Conservation (phyloP, 2,113 vertebrate species). For the Neolamprologus toae region DNA sequence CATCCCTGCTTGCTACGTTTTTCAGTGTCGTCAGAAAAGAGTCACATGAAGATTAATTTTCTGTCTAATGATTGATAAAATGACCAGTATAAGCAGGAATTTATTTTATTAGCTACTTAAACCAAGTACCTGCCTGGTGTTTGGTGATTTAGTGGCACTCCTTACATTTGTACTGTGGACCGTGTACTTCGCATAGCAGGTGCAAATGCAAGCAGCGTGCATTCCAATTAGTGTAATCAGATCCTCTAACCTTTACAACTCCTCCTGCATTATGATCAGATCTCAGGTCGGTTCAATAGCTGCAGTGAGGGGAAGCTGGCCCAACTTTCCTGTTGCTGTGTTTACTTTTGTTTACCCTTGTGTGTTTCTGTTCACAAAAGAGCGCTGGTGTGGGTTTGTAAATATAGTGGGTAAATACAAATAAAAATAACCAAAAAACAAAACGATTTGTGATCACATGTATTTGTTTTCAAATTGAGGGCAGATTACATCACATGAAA, state of each 20-base stretch:
- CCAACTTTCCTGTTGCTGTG: neutral
- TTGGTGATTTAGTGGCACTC: neutral
- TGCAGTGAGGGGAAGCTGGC: neutral
- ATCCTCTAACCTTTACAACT: neutral
- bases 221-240: neutral
- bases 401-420: neutral
- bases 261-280: neutral
- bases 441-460: constrained; percentile 3
- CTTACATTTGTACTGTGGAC: neutral
- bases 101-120: neutral
- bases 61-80: neutral
- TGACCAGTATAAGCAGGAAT: neutral
- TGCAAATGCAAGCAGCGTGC: neutral
- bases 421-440: neutral
- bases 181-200: neutral
- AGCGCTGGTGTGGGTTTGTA: neutral
- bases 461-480: constrained; percentile 52
- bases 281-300: neutral
- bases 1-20: neutral
- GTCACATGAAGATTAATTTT: neutral
- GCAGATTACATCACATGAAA: constrained; percentile 54
- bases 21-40: neutral
- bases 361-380: neutral
- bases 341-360: neutral
- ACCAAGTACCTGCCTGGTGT: neutral